Base-by-base conservation (phyloP, 2,113 vertebrate genomes). In the Charadrius vociferus region DNA sequence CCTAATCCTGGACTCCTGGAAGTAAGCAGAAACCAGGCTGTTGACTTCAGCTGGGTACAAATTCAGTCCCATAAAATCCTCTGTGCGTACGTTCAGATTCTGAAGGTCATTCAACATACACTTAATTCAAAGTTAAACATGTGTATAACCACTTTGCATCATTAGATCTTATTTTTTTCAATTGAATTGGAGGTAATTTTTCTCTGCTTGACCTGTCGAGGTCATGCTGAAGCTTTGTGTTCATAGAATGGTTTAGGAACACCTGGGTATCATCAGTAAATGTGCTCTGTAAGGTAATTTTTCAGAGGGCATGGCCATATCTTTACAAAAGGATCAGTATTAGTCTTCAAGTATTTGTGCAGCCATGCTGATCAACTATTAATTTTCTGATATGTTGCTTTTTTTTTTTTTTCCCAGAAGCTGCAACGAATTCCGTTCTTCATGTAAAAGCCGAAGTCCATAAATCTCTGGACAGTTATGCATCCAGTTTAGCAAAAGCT, bases 391-490 rank as follows among this genome's bases (percentile, higher is more conserved):
- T 53, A 36, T 1, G 18, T 56, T 81, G 36, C 5, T 47, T 34
- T 50, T 65, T 72, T 34, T 56, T 70, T 53, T 43, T 66, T n/a
- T 20, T 43, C 29, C 36, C 84, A 98, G 98, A 98, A 71, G 94
- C 96, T 53, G 93, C 98, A 84, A 98, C 88, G 96, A 97, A 97
- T 77, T 96, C 98, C 7, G 65, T 98, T 32, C 98, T 99, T 67
- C 99, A 99, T 6, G 98, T 99, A 83, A 99, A 98, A 37, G 99
- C 99, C 1, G 99, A 99, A 80, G 98, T 99, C 12, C 99, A 99
- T 94, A 98, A 98, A 90, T 99, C 99, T 71, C 95, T 99, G 93
- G 99, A 99, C 97, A 98, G 97, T 45, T 99, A 99, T 0, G 99
- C 99, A 15, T 98, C 98, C 81, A 99, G 98, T 86, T 97, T 99